phyloP scores from a whole-genome alignment of 2,797 vertebrate genomes.

The Babyrousa celebensis region DNA sequence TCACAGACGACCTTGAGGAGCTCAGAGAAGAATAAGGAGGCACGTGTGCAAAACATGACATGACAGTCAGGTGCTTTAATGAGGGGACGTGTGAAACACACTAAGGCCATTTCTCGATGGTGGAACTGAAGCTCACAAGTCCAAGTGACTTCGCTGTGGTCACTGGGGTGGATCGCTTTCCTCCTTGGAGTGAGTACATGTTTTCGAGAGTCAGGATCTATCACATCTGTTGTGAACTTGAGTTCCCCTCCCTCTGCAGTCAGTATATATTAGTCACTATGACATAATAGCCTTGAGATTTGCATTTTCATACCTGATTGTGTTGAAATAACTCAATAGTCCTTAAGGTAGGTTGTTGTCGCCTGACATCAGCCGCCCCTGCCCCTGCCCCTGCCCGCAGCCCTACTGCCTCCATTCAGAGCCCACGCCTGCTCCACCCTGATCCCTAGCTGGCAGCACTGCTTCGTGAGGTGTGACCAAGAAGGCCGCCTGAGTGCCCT shows the following conservation, averaged over 20 bases:
- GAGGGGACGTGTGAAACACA: background rate
- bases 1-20: background rate
- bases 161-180: background rate
- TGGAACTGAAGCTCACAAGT: background rate
- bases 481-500: background rate
- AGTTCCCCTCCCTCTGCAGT: background rate
- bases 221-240: background rate
- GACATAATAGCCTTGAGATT: background rate
- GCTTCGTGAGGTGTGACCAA: background rate
- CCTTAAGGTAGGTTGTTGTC: background rate
- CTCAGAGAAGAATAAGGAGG: background rate
- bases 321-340: background rate
- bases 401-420: background rate
- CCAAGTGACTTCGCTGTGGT: background rate
- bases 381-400: accelerated
- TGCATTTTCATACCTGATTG: background rate
- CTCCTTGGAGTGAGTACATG: background rate
- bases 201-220: background rate
- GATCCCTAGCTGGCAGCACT: background rate
- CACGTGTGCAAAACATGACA: background rate
- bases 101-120: background rate
- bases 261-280: background rate
- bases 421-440: background rate
- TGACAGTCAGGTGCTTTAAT: background rate
- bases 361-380: background rate